These are phyloP conservation scores for Rattus rattus DNA, from an alignment of 2,113 vertebrate species.

Conservation along the genomic window DNA sequence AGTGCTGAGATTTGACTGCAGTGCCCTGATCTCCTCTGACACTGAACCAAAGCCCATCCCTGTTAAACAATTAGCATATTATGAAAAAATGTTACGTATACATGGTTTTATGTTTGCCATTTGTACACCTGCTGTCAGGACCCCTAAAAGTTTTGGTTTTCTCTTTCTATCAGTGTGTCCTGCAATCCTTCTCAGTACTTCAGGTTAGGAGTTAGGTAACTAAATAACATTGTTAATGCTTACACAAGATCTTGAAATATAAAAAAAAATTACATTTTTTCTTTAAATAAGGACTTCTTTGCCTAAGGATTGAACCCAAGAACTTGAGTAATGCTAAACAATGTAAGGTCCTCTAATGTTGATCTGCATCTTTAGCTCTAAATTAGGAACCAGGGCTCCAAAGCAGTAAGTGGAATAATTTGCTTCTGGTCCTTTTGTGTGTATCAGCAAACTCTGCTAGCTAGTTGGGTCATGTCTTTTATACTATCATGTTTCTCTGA, in stretches of 20 bases:
- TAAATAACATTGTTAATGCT: background rate
- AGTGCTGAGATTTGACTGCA: background rate
- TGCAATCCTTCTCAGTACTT: too few relatives aligned
- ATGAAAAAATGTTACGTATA: too few relatives aligned
- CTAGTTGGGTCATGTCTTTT: background rate
- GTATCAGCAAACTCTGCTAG: background rate
- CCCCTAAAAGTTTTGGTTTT: too few relatives aligned
- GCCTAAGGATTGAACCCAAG: background rate
- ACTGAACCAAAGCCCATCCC: background rate
- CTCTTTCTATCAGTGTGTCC: background rate
- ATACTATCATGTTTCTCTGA: too few relatives aligned
- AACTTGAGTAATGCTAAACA: background rate
- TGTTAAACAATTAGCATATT: background rate
- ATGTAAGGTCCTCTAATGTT: background rate
- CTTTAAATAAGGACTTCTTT: background rate
- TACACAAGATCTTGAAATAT: background rate
- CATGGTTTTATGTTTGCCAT: too few relatives aligned
- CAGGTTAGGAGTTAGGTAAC: too few relatives aligned
- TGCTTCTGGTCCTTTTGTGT: background rate
- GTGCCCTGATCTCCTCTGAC: background rate
- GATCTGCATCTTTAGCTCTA: background rate
- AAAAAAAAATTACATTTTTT: background rate
- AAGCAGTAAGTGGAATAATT: background rate
- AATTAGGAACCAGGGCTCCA: background rate
- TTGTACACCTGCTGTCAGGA: background rate